Conservation (phyloP, 2,113 vertebrate genomes). For the Coreoperca whiteheadi region DNA sequence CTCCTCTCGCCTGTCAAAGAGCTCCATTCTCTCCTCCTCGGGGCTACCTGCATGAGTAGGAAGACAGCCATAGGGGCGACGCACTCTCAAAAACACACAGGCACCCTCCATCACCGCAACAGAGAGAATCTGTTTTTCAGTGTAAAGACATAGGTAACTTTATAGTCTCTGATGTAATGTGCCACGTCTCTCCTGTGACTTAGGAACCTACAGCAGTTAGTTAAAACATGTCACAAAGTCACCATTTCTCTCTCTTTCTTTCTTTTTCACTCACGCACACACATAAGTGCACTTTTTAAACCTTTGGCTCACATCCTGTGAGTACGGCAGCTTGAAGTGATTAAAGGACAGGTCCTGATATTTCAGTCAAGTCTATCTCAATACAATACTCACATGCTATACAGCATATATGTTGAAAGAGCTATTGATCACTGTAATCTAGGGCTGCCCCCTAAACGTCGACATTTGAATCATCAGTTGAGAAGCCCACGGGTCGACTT, state of each 20-base stretch:
- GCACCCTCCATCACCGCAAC: conserved; percentile 62
- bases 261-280: conserved; percentile 4
- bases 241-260: not conserved
- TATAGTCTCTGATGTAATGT: conserved; percentile 73
- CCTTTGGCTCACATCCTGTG: not conserved
- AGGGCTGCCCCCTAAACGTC: not conserved
- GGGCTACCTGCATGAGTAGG: conserved; percentile 74
- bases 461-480: not conserved
- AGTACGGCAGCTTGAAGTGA: not conserved
- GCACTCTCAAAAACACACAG: conserved; percentile 74
- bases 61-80: conserved; percentile 74
- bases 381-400: not conserved
- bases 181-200: conserved; percentile 47
- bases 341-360: not conserved
- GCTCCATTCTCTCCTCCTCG: conserved; percentile 71
- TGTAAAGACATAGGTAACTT: conserved; percentile 65
- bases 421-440: not conserved
- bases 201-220: conserved; percentile 45
- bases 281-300: conserved; percentile 5
- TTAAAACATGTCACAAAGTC: conserved; percentile 23
- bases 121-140: conserved; percentile 49
- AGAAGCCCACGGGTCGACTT: not conserved
- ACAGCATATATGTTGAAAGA: not conserved
- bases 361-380: not conserved
- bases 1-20: conserved; percentile 69